These are phyloP conservation scores for Rhabdornis inornatus DNA, from an alignment of 2,113 vertebrate genomes.

Conservation along the genomic window DNA sequence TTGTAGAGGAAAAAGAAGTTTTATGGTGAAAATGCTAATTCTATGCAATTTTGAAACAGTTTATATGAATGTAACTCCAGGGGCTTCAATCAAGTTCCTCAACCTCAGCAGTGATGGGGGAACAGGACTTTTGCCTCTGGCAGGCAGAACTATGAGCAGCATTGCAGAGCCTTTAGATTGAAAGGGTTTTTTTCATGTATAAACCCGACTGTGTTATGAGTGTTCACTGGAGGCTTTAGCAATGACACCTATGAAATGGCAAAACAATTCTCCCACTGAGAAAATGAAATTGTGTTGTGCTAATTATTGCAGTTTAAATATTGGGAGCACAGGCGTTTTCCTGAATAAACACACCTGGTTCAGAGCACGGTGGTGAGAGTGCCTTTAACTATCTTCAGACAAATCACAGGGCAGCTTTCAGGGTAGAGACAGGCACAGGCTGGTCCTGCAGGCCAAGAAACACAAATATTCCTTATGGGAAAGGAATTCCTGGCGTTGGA, in stretches of 20 bases:
- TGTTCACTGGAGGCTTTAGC: not conserved
- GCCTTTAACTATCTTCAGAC: not conserved
- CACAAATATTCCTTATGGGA: not conserved
- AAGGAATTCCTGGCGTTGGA: not conserved
- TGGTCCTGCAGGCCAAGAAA: not conserved
- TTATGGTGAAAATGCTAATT: not conserved
- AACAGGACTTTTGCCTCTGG: not conserved
- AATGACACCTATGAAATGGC: not conserved
- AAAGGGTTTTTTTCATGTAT: not conserved
- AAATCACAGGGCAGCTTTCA: not conserved
- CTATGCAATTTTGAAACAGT: not conserved
- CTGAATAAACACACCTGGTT: not conserved
- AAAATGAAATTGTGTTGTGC: not conserved
- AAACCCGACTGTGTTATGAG: not conserved
- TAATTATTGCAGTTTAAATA: not conserved
- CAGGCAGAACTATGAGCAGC: not conserved
- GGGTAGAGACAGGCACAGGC: not conserved
- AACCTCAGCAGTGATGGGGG: not conserved
- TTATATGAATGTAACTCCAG: not conserved
- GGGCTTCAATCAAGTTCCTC: not conserved
- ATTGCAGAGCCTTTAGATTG: conserved; percentile 23
- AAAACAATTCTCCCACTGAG: not conserved
- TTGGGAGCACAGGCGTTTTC: not conserved
- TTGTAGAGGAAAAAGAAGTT: not conserved
- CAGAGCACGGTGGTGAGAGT: rapidly evolving